A percentile compares a stretch with the other conserved stretches of the same genome.
Evolutionary conservation across 2,797 vertebrate species (phyloP).

Genomic region (Gallinago stenura): DNA sequence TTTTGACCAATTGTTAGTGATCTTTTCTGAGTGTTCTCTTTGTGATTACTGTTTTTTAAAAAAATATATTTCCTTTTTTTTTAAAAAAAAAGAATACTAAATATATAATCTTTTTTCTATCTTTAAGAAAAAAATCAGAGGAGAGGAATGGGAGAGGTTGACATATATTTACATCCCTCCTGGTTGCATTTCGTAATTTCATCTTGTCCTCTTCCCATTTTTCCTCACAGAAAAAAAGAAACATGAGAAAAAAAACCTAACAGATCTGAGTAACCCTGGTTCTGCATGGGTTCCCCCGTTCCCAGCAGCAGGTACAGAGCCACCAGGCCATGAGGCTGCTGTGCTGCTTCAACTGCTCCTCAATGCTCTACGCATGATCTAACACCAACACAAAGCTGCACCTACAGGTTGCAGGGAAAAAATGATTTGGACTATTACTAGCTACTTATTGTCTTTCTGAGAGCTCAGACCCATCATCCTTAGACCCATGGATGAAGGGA

Average conservation of each 20-base stretch:
- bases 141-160: neutral
- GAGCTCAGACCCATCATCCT: neutral
- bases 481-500: too few relatives aligned
- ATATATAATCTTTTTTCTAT: neutral
- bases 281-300: neutral
- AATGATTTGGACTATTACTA: neutral
- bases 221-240: neutral
- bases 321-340: accelerated
- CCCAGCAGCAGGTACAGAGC: neutral
- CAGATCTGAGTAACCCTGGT: neutral
- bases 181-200: neutral
- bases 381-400: neutral
- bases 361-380: accelerated
- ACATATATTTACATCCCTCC: neutral
- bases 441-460: neutral
- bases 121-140: neutral
- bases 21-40: neutral
- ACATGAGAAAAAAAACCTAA: neutral
- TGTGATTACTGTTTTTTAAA: neutral
- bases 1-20: neutral
- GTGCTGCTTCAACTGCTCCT: accelerated
- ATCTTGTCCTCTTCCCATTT: neutral
- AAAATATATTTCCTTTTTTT: neutral
- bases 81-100: neutral
- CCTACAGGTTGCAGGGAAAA: neutral